phyloP scores from a whole-genome alignment of 2,113 vertebrate genomes.

The Plecturocebus donacophilus region DNA sequence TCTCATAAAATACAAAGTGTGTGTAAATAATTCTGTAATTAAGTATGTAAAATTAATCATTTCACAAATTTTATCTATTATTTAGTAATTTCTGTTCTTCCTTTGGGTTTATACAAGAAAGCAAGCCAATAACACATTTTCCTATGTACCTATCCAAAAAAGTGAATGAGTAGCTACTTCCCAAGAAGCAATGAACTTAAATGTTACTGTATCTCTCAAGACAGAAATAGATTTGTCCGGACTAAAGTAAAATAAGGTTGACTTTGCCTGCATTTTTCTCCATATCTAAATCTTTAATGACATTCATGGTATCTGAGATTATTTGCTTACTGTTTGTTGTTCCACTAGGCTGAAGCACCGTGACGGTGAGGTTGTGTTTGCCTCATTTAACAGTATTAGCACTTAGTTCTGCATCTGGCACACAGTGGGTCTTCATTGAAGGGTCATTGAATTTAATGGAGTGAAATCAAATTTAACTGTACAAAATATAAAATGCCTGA shows the following conservation, averaged over 20 bases:
- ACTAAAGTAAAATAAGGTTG: not conserved
- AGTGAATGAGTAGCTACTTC: not conserved
- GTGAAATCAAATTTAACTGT: not conserved
- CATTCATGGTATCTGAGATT: not conserved
- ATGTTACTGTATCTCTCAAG: not conserved
- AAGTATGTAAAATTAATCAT: not conserved
- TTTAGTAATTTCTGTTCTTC: not conserved
- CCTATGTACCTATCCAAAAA: not conserved
- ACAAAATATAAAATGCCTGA: not conserved
- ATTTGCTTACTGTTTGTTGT: not conserved
- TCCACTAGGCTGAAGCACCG: not conserved
- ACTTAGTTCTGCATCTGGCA: not conserved
- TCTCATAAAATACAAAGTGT: not conserved
- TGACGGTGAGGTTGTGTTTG: not conserved
- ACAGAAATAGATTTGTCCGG: not conserved
- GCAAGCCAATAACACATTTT: not conserved
- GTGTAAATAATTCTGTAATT: not conserved
- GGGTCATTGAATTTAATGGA: not conserved
- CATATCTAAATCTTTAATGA: not conserved
- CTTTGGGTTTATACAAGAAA: not conserved
- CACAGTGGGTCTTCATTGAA: not conserved
- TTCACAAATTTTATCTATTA: not conserved
- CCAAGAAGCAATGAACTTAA: not conserved
- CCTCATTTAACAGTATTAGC: not conserved
- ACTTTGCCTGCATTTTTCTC: not conserved